A percentile compares a stretch with the other conserved stretches of the same genome.
Evolutionary conservation across 2,888 invertebrate genomes (phyloP).

Genomic region (Melieria omissa): DNA sequence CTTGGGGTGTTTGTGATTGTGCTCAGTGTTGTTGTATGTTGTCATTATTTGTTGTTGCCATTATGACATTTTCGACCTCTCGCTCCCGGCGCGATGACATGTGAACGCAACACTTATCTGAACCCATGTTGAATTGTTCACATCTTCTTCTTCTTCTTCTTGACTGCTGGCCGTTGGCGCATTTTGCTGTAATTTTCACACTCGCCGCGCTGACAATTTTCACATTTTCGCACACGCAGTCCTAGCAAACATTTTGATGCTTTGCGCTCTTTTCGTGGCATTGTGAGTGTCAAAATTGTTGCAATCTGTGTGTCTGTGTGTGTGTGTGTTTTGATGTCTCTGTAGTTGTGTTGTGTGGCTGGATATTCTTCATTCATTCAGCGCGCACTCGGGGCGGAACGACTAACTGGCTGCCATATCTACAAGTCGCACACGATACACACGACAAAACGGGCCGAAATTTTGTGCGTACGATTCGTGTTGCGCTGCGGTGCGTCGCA

Average conservation of each 20-base stretch:
- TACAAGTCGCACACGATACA: too few species aligned
- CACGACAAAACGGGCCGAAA: too few species aligned
- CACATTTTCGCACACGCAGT: not conserved
- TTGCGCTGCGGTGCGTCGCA: too few species aligned
- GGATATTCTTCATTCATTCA: too few species aligned
- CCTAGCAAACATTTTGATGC: too few species aligned
- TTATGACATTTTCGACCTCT: not conserved
- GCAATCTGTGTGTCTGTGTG: too few species aligned
- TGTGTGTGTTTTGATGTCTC: too few species aligned
- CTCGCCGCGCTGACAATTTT: not conserved
- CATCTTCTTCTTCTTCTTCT: not conserved
- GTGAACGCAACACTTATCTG: not conserved
- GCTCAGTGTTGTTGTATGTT: not conserved
- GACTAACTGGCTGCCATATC: too few species aligned
- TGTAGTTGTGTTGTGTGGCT: too few species aligned
- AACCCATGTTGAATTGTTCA: not conserved
- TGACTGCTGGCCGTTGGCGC: not conserved
- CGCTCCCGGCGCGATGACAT: not conserved
- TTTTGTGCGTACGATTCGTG: too few species aligned
- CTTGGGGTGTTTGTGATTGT: not conserved
- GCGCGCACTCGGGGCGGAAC: too few species aligned
- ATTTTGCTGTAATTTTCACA: not conserved
- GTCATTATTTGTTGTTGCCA: not conserved
- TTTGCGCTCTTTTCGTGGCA: not conserved
- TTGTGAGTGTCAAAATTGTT: not conserved